Evolutionary conservation across 2,113 vertebrate species (phyloP).

Genomic region (Channa argus): DNA sequence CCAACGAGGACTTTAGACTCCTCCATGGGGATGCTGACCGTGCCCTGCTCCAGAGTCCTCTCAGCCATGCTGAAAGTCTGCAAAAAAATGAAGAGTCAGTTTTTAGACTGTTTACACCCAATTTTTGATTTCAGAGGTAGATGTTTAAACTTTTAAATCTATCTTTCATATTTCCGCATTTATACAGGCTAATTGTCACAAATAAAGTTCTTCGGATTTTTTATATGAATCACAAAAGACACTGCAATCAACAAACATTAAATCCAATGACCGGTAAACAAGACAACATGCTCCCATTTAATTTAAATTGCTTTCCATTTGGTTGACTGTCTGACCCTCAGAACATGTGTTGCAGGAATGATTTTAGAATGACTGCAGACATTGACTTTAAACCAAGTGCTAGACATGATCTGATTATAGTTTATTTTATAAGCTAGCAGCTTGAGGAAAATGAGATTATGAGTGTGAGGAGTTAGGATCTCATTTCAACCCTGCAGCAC

Average conservation of each 20-base stretch:
- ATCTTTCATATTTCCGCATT: not conserved
- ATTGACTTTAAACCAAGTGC: constrained; percentile 45
- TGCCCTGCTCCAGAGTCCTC: constrained; percentile 81
- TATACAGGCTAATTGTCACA: not conserved
- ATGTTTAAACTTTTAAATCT: not conserved
- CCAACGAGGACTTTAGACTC: constrained; percentile 86
- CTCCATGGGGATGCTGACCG: constrained; percentile 92
- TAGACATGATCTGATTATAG: constrained; percentile 58
- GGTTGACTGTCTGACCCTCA: not conserved
- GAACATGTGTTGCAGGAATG: constrained; percentile 18
- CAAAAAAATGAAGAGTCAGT: constrained; percentile 14
- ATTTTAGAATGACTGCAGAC: constrained; percentile 38
- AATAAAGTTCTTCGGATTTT: too few relatives aligned
- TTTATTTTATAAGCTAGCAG: constrained; percentile 40
- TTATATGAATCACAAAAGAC: not conserved
- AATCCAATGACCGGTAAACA: not conserved
- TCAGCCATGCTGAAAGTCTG: constrained; percentile 88
- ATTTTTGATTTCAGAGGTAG: not conserved
- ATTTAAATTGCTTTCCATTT: not conserved
- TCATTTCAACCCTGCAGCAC: constrained; percentile 72
- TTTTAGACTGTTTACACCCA: not conserved
- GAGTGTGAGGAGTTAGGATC: constrained; percentile 59
- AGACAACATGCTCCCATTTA: not conserved
- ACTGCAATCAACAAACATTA: not conserved
- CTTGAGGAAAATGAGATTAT: constrained; percentile 53